Evolutionary conservation across 2,113 vertebrate species (phyloP).

Genomic region (Poecilia latipinna): DNA sequence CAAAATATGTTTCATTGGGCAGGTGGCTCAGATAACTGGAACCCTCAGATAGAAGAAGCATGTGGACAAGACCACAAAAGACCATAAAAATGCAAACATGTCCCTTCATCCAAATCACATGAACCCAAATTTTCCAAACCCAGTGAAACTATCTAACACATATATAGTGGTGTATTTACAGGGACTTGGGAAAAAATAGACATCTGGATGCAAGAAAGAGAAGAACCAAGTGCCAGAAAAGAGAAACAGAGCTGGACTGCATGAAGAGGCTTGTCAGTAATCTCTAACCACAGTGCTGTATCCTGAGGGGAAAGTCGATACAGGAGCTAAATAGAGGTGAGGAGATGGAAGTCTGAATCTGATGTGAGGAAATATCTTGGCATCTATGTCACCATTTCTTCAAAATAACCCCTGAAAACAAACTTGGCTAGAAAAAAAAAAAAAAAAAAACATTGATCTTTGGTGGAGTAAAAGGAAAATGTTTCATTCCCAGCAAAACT

Average conservation of each 20-base stretch:
- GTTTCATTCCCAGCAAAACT: slow-evolving; percentile 30
- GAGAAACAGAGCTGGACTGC: slow-evolving; percentile 47
- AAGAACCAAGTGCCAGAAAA: slow-evolving; percentile 34
- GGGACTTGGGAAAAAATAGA: slow-evolving; percentile 23
- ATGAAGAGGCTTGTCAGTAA: slow-evolving; percentile 73
- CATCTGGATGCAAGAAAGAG: slow-evolving; percentile 9
- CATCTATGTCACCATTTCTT: slow-evolving; percentile 67
- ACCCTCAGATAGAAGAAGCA: not conserved
- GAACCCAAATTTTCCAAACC: not conserved
- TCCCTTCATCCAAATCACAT: not conserved
- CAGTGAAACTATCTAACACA: slow-evolving; percentile 33
- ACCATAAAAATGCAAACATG: not conserved
- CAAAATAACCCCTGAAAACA: slow-evolving; percentile 61
- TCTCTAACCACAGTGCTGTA: slow-evolving; percentile 73
- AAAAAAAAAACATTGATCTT: slow-evolving; percentile 30
- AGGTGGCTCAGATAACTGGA: not conserved
- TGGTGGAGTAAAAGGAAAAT: slow-evolving; percentile 5
- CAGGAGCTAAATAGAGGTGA: slow-evolving; percentile 73
- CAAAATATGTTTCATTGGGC: not conserved
- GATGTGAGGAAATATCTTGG: slow-evolving; percentile 71
- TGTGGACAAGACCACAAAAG: not conserved
- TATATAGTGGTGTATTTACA: slow-evolving; percentile 38
- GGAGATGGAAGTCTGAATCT: slow-evolving; percentile 70
- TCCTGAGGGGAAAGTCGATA: slow-evolving; percentile 77
- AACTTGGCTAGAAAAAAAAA: slow-evolving; percentile 27